Conservation (phyloP, 2,888 invertebrate genomes). For the Apodemia mormo region DNA sequence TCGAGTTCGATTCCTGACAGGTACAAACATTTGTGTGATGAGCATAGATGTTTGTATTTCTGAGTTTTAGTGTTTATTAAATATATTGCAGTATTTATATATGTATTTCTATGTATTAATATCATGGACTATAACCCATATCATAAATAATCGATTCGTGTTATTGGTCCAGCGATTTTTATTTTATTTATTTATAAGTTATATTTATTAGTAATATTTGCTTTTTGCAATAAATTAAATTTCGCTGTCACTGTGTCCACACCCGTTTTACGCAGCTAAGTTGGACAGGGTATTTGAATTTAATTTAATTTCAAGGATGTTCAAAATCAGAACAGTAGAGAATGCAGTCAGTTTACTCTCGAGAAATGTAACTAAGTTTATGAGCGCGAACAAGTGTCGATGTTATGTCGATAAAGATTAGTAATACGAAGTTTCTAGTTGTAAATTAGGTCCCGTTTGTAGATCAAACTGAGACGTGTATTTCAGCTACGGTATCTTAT, state of each 20-base stretch:
- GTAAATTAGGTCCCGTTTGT: not conserved
- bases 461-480: not conserved
- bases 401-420: slow-evolving; percentile 8
- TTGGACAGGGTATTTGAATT: slow-evolving; percentile 44
- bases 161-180: too few species aligned
- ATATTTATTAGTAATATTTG: too few species aligned
- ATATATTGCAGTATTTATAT: too few species aligned
- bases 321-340: slow-evolving; percentile 24
- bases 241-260: slow-evolving; percentile 34
- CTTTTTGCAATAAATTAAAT: not conserved
- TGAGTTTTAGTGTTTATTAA: too few species aligned
- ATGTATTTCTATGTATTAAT: too few species aligned
- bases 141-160: too few species aligned
- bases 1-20: too few species aligned
- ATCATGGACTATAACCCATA: too few species aligned
- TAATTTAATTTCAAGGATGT: slow-evolving; percentile 43
- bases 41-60: too few species aligned
- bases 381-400: not conserved
- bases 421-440: not conserved
- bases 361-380: not conserved
- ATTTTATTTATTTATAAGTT: too few species aligned
- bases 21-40: too few species aligned
- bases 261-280: slow-evolving; percentile 38
- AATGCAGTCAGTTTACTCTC: not conserved
- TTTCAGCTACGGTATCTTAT: slow-evolving; percentile 1